Conservation (phyloP, 1,140 invertebrate genomes). For the Archivesica marissinica region DNA sequence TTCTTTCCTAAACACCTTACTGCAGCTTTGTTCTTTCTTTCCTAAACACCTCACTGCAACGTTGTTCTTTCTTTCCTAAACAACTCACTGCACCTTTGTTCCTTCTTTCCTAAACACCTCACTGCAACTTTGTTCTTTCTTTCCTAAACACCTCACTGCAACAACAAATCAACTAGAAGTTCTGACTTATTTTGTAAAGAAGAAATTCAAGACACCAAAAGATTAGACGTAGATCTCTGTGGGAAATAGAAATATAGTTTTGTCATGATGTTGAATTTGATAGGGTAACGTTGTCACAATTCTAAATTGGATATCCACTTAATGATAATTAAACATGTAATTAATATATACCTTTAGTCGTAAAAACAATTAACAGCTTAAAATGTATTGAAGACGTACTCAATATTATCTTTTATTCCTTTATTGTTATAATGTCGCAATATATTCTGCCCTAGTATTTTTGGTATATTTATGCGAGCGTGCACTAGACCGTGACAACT, state of each 20-base stretch:
- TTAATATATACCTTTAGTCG: constrained; percentile 13
- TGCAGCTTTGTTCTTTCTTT: too few species aligned
- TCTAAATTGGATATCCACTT: constrained; percentile 12
- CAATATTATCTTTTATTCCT: constrained; percentile 1
- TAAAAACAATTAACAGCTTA: constrained; percentile 34
- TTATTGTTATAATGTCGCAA: constrained; percentile 13
- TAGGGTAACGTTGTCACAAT: constrained; percentile 7
- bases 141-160: too few species aligned
- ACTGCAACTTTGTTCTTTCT: too few species aligned
- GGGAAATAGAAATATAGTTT: constrained; percentile 4
- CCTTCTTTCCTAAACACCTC: too few species aligned
- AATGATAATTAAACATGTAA: constrained; percentile 49
- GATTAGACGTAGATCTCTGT: too few species aligned
- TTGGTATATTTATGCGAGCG: not conserved
- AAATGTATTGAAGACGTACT: constrained; percentile 1
- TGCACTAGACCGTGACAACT: constrained; percentile 33
- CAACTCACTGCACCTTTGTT: too few species aligned
- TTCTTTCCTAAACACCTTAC: too few species aligned
- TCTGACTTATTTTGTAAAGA: too few species aligned
- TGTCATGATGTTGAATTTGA: constrained; percentile 25
- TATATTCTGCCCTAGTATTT: constrained; percentile 28
- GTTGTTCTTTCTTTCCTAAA: too few species aligned
- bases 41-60: too few species aligned
- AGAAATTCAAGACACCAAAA: too few species aligned
- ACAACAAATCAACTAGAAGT: too few species aligned